Percentiles rank a stretch among this genome's conserved stretches.
Conservation (phyloP, 1,140 invertebrate genomes). For the Galleria mellonella region DNA sequence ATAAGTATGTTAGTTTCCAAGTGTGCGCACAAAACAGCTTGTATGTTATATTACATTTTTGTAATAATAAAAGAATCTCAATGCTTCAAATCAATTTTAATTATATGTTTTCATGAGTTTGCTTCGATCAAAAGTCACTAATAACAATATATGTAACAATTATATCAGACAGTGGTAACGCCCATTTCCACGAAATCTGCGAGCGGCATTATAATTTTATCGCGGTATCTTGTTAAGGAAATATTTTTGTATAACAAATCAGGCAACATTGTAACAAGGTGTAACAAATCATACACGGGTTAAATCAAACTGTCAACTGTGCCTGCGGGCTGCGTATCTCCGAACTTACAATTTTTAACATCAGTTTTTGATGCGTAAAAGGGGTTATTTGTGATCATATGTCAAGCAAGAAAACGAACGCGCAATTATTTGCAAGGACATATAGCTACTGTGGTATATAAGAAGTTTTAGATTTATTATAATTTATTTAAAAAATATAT, state of each 20-base stretch:
- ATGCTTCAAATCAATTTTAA: too few species aligned
- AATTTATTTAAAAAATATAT: too few species aligned
- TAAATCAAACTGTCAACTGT: conserved; percentile 32
- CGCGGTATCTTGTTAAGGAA: conserved; percentile 3
- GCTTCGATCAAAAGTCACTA: background rate
- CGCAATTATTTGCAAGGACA: too few species aligned
- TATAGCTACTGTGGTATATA: too few species aligned
- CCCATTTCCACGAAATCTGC: background rate
- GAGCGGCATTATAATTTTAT: conserved; percentile 1
- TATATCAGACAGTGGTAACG: too few species aligned
- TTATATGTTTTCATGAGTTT: background rate
- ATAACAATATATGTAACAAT: too few species aligned
- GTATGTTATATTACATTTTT: too few species aligned
- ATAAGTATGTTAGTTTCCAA: too few species aligned
- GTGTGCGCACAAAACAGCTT: too few species aligned
- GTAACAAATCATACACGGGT: conserved; percentile 35
- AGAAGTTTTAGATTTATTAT: too few species aligned
- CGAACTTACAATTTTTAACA: conserved; percentile 6
- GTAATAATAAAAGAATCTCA: too few species aligned
- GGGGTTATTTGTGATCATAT: conserved; percentile 13
- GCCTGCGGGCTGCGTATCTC: conserved; percentile 7
- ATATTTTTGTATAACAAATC: conserved; percentile 23
- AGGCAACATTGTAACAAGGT: conserved; percentile 25
- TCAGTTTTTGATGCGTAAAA: conserved; percentile 8
- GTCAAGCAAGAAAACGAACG: background rate